Conservation (phyloP, 2,113 vertebrate genomes). For the Odontesthes bonariensis region DNA sequence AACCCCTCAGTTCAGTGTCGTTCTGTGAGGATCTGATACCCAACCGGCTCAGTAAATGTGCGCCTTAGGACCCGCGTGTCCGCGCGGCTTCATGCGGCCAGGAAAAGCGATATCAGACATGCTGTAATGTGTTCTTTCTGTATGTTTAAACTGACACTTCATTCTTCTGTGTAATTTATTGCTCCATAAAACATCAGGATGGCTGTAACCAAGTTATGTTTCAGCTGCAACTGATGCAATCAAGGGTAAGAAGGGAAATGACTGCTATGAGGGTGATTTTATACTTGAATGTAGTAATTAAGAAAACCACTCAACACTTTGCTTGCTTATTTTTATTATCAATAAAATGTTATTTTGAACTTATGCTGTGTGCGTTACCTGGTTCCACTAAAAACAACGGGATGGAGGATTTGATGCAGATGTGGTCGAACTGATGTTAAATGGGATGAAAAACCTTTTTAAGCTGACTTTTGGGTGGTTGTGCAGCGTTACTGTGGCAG, state of each 20-base stretch:
- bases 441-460: too few relatives aligned
- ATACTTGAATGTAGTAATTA: constrained; percentile 69
- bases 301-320: constrained; percentile 16
- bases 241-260: constrained; percentile 70
- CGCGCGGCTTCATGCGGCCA: background rate
- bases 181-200: background rate
- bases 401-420: too few relatives aligned
- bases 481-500: too few relatives aligned
- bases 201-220: constrained; percentile 12
- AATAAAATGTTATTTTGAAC: constrained; percentile 74
- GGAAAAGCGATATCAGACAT: background rate
- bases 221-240: constrained; percentile 30
- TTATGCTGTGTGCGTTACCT: background rate
- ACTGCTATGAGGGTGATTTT: constrained; percentile 55
- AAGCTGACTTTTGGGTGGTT: too few relatives aligned
- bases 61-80: background rate
- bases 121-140: constrained; percentile 9
- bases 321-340: constrained; percentile 65
- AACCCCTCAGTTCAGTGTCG: too few relatives aligned
- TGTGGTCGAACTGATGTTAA: too few relatives aligned
- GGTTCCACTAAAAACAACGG: background rate
- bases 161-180: constrained; percentile 30
- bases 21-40: background rate
- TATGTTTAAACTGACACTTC: background rate
- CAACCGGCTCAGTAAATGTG: background rate